These are phyloP conservation scores for Apis cerana DNA, from an alignment of 1,140 invertebrate genomes.

Conservation along the genomic window DNA sequence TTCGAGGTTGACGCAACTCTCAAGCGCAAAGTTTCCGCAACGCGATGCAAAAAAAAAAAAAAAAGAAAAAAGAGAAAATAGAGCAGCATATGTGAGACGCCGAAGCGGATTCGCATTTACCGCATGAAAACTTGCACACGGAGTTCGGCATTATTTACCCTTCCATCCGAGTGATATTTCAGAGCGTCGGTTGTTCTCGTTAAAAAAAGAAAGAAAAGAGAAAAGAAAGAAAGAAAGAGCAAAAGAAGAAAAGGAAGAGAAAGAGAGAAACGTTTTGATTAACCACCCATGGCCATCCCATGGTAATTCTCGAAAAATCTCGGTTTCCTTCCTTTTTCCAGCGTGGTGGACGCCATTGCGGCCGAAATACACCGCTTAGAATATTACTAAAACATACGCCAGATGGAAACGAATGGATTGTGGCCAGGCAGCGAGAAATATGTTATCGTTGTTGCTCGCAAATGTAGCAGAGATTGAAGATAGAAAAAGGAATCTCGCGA, in stretches of 20 bases:
- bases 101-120: slow-evolving; percentile 4
- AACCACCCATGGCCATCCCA: neutral
- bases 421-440: neutral
- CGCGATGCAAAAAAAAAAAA: neutral
- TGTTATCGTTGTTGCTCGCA: neutral
- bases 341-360: neutral
- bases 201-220: too few relatives aligned
- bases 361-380: neutral
- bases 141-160: slow-evolving; percentile 8
- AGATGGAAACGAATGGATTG: neutral
- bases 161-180: slow-evolving; percentile 4
- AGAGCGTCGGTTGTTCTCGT: neutral
- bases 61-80: neutral
- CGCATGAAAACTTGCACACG: neutral
- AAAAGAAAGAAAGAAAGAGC: too few relatives aligned
- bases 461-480: slow-evolving; percentile 31
- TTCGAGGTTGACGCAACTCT: too few relatives aligned
- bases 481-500: neutral
- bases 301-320: neutral
- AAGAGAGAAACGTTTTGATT: slow-evolving; percentile 2
- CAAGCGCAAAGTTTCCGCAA: too few relatives aligned
- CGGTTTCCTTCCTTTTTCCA: neutral
- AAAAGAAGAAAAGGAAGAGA: neutral
- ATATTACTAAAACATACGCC: neutral
- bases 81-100: neutral